A percentile compares a stretch with the other conserved stretches of the same genome.
Evolutionary conservation across 23 tunicate species (phyloP).

Genomic region (Botrylloides violaceus): DNA sequence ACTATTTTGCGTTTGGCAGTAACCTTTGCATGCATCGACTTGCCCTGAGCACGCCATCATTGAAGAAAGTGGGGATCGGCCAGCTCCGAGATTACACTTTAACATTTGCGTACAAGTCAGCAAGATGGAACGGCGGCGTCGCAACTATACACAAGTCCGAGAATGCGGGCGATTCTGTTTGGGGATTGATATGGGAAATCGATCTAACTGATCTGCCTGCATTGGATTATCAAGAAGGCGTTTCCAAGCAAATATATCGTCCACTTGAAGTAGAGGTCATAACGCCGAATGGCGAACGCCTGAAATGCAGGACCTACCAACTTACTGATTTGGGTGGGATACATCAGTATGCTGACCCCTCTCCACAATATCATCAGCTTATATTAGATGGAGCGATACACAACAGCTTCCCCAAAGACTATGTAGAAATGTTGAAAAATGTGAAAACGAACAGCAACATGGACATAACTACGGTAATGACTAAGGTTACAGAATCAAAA

Average conservation of each 20-base stretch:
- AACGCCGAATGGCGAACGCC: background rate
- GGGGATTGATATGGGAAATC: constrained; percentile 37
- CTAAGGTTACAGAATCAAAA: background rate
- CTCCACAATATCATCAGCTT: constrained; percentile 24
- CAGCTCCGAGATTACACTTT: constrained; percentile 9
- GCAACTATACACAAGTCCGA: constrained; percentile 12
- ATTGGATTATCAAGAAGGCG: constrained; percentile 19
- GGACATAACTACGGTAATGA: constrained; percentile 9
- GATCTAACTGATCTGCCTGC: constrained; percentile 8
- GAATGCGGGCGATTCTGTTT: background rate
- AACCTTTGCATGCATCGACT: constrained; percentile 20
- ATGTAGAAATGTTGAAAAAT: constrained; percentile 4
- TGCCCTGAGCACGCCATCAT: constrained; percentile 6
- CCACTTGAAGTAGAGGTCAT: constrained; percentile 11
- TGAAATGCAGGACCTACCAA: constrained; percentile 17
- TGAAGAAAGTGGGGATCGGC: constrained; percentile 1
- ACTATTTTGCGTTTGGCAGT: constrained; percentile 32
- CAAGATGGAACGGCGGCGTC: constrained; percentile 29
- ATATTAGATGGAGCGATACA: constrained; percentile 5
- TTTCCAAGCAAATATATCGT: background rate
- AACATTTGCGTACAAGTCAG: constrained; percentile 1
- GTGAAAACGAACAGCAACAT: constrained; percentile 15
- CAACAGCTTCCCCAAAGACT: constrained; percentile 1
- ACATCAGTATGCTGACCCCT: background rate
- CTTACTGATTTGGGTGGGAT: constrained; percentile 2